Evolutionary conservation across 2,113 vertebrate genomes (phyloP).

Genomic region (Stomatorhinus ivindoensis): DNA sequence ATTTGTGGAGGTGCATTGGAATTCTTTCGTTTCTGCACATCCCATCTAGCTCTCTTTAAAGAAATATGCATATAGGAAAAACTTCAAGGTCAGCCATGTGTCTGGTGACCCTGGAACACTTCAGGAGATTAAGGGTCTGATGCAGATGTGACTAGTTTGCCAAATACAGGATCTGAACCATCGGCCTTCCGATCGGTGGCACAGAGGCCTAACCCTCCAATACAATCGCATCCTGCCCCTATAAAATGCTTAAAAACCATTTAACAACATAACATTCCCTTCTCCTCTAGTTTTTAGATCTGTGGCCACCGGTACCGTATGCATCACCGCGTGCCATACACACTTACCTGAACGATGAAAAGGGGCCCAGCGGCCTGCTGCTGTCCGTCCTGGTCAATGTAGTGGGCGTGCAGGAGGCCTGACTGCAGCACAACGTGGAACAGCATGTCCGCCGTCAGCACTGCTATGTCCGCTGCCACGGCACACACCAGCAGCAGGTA

Average conservation of each 20-base stretch:
- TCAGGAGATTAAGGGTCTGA: neutral
- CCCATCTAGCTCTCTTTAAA: neutral
- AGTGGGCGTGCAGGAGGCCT: constrained; percentile 54
- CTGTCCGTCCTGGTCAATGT: constrained; percentile 62
- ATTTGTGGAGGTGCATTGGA: neutral
- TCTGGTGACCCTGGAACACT: neutral
- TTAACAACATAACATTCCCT: neutral
- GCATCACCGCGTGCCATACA: neutral
- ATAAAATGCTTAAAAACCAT: neutral
- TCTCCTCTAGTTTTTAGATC: neutral
- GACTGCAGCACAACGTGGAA: constrained; percentile 62
- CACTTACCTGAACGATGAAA: constrained; percentile 72
- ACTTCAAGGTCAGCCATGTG: neutral
- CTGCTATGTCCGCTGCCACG: constrained; percentile 54
- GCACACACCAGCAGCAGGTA: constrained; percentile 72
- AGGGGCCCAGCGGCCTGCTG: constrained; percentile 55
- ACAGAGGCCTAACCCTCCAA: neutral
- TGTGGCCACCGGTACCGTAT: neutral
- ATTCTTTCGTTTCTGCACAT: neutral
- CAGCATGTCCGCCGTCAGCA: constrained; percentile 60
- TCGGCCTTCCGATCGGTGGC: neutral
- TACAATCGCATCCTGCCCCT: neutral
- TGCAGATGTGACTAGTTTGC: neutral
- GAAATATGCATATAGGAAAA: neutral
- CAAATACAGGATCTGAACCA: neutral